Evolutionary conservation across 2,888 invertebrate species (phyloP), one percentile per base, ranked within the genome.

Genomic region (Lasioglossum marginatum): DNA sequence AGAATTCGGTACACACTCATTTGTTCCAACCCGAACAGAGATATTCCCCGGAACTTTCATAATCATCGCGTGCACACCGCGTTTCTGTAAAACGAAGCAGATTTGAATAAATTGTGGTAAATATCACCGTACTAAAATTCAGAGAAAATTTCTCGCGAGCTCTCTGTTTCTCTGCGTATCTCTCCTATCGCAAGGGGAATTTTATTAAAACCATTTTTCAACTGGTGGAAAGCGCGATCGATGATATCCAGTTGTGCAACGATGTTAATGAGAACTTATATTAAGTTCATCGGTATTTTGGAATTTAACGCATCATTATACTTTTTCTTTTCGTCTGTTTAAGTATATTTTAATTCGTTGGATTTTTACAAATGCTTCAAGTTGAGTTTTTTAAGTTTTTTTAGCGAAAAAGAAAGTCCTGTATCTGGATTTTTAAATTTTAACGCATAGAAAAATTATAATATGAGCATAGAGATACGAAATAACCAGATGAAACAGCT

Each of bases 151-250:
- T 52, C 52, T 23, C 23, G 52, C 52, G 0, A 23, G 52, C 52
- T 52, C 52, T 10, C n/a, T 8, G 52, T 23, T 27, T 14, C 43
- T 14, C 70, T 1, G 14, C 37, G 40, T 70, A 27, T 8, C 45
- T 45, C 14, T 31, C 27, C 27, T 16, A 71, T 71, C 27, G 43
- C 14, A 2, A n/a, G 27, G 27, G n/a, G 27, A 71, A 43, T 40
- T 71, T n/a, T 27, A 70, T 70, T 70, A 70, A 70, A 43, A 70
- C 40, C 70, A 43, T 43, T 43, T 43, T n/a, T 70, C 40, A 43
- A 40, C 43, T 5, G 43, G 8, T 27, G 40, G 27, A 71, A 14
- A 43, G 43, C 43, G 43, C 71, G 71, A 71, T 71, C 71, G 71
- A 71, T 71, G 16, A 71, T 71, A 27, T 71, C 16, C 40, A 40